Conservation (phyloP, 2,113 vertebrate genomes). For the Hiodon tergisus region DNA sequence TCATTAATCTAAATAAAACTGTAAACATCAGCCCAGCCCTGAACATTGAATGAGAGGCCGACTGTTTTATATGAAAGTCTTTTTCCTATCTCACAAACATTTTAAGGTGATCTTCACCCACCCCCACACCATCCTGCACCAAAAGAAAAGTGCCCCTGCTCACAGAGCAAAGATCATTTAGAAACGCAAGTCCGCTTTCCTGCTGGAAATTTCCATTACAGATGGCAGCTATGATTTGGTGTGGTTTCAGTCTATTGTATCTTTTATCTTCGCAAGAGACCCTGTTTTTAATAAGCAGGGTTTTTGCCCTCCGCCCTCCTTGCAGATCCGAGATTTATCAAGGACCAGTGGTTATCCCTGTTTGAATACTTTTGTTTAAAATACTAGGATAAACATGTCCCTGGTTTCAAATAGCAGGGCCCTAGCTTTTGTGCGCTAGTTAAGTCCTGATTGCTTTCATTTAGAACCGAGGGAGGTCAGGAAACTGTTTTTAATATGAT, state of each 20-base stretch:
- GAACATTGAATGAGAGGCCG: too few species aligned
- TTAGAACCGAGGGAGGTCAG: background rate
- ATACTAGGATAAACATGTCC: background rate
- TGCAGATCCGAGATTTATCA: background rate
- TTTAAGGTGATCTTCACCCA: background rate
- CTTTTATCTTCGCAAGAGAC: constrained; percentile 15
- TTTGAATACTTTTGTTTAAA: background rate
- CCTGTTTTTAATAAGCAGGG: constrained; percentile 11
- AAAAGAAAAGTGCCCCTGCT: constrained; percentile 24
- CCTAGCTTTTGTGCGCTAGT: background rate
- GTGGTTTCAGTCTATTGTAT: constrained; percentile 6
- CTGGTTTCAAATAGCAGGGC: background rate
- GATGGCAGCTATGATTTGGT: constrained; percentile 23
- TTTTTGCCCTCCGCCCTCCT: background rate
- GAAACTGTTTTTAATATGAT: background rate
- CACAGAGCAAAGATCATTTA: constrained; percentile 32
- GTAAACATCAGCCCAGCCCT: too few species aligned
- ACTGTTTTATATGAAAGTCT: background rate
- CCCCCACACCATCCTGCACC: constrained; percentile 18
- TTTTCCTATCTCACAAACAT: background rate
- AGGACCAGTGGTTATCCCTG: background rate
- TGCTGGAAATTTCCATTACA: constrained; percentile 35
- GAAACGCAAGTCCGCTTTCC: constrained; percentile 29
- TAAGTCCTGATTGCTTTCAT: constrained; percentile 6
- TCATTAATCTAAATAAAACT: too few species aligned